These are phyloP conservation scores for Eretmochelys imbricata DNA, from an alignment of 2,113 vertebrate genomes.

Conservation along the genomic window DNA sequence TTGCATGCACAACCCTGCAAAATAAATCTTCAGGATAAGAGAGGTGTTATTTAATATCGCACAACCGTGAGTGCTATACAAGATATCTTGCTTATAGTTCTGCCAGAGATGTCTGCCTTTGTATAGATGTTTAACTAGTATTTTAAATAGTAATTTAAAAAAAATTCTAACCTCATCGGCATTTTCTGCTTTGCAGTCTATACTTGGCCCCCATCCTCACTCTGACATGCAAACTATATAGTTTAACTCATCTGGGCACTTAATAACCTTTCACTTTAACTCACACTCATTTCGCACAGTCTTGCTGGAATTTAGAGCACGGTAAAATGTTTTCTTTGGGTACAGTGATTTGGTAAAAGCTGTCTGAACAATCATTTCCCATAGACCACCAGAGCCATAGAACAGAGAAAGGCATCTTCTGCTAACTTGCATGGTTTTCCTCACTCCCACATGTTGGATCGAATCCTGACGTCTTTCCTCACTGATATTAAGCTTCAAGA, in stretches of 20 bases:
- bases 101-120: neutral
- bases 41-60: neutral
- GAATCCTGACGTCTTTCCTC: neutral
- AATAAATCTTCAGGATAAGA: neutral
- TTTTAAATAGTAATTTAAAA: neutral
- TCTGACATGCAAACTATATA: neutral
- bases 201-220: neutral
- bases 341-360: neutral
- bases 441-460: neutral
- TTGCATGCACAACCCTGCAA: neutral
- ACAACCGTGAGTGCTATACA: neutral
- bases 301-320: neutral
- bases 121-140: neutral
- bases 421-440: neutral
- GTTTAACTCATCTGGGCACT: neutral
- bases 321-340: neutral
- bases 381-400: neutral
- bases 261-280: neutral
- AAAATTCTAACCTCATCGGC: neutral
- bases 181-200: neutral
- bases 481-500: neutral
- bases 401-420: neutral
- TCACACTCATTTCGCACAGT: neutral
- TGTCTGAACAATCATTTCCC: neutral
- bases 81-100: neutral